Evolutionary conservation across 2,113 vertebrate species (phyloP), one percentile per base, ranked within the genome.

Genomic region (Chionodraco myersi): DNA sequence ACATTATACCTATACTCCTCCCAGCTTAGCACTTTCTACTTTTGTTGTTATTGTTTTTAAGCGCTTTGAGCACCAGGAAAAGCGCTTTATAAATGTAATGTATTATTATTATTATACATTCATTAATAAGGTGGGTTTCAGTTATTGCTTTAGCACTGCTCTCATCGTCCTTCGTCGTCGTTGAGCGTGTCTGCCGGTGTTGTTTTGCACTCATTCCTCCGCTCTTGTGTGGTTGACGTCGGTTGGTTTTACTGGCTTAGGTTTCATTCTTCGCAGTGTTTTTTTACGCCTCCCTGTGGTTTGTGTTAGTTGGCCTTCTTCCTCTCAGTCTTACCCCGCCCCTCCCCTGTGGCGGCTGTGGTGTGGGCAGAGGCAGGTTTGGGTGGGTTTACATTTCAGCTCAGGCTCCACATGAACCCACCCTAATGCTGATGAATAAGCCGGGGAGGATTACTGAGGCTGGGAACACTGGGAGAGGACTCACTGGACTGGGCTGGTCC

Each of bases 321-420:
- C 62, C 23, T 65, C 54, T 71, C 54, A 16, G 62, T 72, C 56
- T 80, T 62, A 71, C 84, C 77, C 74, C 80, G 54, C 83, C 68
- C 72, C 4, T 88, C 80, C 76, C 79, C 79, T 75, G 80, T 89
- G 85, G 88, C 72, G 59, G 69, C 76, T 82, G 86, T 68, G 81
- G 76, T 84, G 75, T 30, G 59, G 72, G 75, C 75, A 60, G 65
- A 79, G 83, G 79, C 74, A 86, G 72, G 79, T 89, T 86, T 82
- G 67, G 83, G 79, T 86, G 64, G 83, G 75, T 87, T 84, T 87
- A 77, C 23, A 2, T 90, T 87, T 87, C 80, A 86, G 74, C 74
- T 41, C 44, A 26, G 67, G 48, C 77, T 76, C 34, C 1, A 63
- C 83, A 59, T 41, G 79, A 80, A 85, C 68, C 69, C 78, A 71